Conservation (phyloP, 2,797 vertebrate species). For the Schizopygopsis pylzovi region DNA sequence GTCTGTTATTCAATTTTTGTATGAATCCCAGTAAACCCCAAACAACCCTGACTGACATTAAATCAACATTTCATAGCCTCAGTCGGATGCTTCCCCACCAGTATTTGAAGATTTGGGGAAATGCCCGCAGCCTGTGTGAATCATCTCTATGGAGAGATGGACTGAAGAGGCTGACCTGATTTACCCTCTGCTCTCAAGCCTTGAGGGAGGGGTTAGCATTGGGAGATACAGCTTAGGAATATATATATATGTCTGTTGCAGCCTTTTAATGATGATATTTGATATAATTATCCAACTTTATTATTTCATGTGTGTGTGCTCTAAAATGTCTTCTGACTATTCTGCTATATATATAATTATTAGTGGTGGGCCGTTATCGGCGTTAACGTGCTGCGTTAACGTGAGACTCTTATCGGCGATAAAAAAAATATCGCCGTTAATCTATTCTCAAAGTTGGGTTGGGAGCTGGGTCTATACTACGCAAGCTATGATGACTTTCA, state of each 20-base stretch:
- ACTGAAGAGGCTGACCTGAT: constrained; percentile 20
- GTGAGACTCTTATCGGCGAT: no score
- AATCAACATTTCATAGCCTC: constrained; percentile 21
- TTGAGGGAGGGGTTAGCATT: neutral
- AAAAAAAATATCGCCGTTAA: no score
- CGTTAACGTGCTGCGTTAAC: no score
- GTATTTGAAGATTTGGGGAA: constrained; percentile 34
- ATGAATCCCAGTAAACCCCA: constrained; percentile 20
- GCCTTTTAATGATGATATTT: neutral
- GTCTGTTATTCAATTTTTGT: constrained; percentile 8
- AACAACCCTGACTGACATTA: constrained; percentile 27
- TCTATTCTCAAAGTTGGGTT: no score
- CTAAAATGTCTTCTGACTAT: neutral
- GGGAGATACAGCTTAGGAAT: neutral
- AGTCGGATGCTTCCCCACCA: neutral
- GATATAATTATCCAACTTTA: neutral
- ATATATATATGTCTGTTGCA: neutral
- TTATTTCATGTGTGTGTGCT: neutral
- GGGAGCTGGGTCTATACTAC: no score
- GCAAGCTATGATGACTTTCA: no score
- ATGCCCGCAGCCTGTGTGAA: constrained; percentile 25
- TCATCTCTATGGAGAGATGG: constrained; percentile 30
- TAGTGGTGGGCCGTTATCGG: no score
- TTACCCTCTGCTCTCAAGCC: neutral
- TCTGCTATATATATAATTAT: no score